A percentile compares a stretch with the other conserved stretches of the same genome.
These are phyloP conservation scores for Albula glossodonta DNA, from an alignment of 2,113 vertebrate species.

Conservation along the genomic window DNA sequence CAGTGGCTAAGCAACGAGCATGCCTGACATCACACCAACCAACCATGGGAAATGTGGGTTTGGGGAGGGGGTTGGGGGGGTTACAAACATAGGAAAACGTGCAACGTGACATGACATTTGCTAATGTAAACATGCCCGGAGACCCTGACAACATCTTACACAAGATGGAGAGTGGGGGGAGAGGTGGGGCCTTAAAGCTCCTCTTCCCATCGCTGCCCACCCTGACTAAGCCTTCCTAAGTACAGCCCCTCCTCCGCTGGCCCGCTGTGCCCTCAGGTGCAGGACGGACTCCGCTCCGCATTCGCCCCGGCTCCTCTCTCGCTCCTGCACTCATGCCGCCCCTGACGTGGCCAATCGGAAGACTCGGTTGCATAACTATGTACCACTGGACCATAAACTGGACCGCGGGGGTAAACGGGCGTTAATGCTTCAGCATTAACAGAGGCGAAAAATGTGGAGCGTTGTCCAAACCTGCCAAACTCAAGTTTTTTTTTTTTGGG, in stretches of 20 bases:
- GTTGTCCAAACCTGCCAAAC: not conserved
- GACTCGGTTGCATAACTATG: slow-evolving; percentile 54
- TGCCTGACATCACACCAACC: not conserved
- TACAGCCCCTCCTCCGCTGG: slow-evolving; percentile 39
- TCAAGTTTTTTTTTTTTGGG: not conserved
- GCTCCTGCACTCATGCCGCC: slow-evolving; percentile 36
- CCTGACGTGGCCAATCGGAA: slow-evolving; percentile 26
- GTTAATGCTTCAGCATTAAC: not conserved
- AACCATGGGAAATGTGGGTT: not conserved
- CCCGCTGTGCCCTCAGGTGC: slow-evolving; percentile 36
- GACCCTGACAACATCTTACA: not conserved
- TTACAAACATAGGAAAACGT: not conserved
- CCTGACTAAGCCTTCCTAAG: not conserved
- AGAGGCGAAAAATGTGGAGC: not conserved
- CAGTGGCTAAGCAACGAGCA: not conserved
- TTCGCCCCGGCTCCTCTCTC: slow-evolving; percentile 44
- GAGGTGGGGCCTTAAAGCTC: not conserved
- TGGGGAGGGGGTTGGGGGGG: not conserved
- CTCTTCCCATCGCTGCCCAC: not conserved
- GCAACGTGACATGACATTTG: not conserved
- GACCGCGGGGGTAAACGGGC: not conserved
- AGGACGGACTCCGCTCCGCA: slow-evolving; percentile 39
- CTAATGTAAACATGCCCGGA: slow-evolving; percentile 15
- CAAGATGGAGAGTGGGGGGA: not conserved
- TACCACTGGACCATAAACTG: slow-evolving; percentile 49